Percentiles rank a stretch among this genome's conserved stretches.
Conservation (phyloP, 2,113 vertebrate genomes). For the Varanus komodoensis region DNA sequence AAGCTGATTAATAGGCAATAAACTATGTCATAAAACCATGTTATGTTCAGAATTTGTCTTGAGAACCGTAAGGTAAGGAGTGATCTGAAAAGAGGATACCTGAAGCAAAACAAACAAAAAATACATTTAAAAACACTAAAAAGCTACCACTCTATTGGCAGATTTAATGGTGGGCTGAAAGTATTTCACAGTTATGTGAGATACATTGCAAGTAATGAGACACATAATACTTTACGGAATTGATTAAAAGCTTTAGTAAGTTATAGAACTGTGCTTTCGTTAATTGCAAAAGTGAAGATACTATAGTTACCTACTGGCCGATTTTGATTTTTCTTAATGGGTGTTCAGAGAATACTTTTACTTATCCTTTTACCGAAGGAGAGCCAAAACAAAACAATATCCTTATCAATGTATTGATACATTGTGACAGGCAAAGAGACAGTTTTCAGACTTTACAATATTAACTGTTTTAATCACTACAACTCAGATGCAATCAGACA, state of each 20-base stretch:
- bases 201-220: slow-evolving; percentile 14
- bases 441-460: slow-evolving; percentile 47
- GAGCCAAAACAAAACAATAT: slow-evolving; percentile 18
- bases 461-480: slow-evolving; percentile 32
- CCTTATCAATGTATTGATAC: slow-evolving; percentile 27
- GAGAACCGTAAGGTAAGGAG: slow-evolving; percentile 22
- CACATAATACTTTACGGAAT: background rate
- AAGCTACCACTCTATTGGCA: slow-evolving; percentile 23
- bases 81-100: slow-evolving; percentile 15
- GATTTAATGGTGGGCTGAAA: slow-evolving; percentile 24
- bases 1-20: slow-evolving; percentile 50
- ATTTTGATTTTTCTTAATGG: background rate
- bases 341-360: slow-evolving; percentile 32
- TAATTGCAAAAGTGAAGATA: slow-evolving; percentile 26
- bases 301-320: background rate
- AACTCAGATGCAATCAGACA: slow-evolving; percentile 47
- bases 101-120: slow-evolving; percentile 31
- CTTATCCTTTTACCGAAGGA: slow-evolving; percentile 31
- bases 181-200: slow-evolving; percentile 7
- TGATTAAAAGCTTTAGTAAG: slow-evolving; percentile 27
- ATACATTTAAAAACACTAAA: slow-evolving; percentile 33
- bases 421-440: slow-evolving; percentile 26
- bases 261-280: background rate
- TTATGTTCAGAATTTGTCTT: slow-evolving; percentile 54
- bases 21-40: slow-evolving; percentile 44